Evolutionary conservation across 1,140 invertebrate species (phyloP).

Genomic region (Panulirus ornatus): DNA sequence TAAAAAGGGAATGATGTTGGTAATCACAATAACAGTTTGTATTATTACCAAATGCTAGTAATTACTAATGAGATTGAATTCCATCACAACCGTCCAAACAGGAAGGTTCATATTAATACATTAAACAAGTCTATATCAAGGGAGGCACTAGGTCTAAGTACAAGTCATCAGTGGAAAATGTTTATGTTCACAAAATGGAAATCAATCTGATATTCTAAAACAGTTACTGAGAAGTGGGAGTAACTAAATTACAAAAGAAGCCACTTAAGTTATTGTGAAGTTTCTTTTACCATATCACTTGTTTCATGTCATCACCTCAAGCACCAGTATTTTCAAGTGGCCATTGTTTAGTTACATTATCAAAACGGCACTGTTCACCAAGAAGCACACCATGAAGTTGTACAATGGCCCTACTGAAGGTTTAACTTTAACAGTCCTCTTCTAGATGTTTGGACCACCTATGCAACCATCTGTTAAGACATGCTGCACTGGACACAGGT

Average conservation of each 20-base stretch:
- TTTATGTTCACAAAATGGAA: constrained; percentile 67
- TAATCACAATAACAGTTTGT: constrained; percentile 53
- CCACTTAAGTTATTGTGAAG: constrained; percentile 62
- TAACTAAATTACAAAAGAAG: constrained; percentile 71
- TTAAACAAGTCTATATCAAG: constrained; percentile 47
- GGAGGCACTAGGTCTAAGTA: constrained; percentile 68
- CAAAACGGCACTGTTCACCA: constrained; percentile 32
- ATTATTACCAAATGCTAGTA: constrained; percentile 50
- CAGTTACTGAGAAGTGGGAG: constrained; percentile 54
- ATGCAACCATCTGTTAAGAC: constrained; percentile 40
- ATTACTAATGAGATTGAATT: constrained; percentile 57
- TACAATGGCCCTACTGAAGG: constrained; percentile 49
- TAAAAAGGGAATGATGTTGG: constrained; percentile 63
- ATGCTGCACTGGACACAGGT: constrained; percentile 48
- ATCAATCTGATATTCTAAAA: constrained; percentile 61
- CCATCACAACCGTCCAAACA: constrained; percentile 57
- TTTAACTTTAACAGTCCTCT: constrained; percentile 31
- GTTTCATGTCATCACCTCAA: constrained; percentile 53
- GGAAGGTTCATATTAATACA: constrained; percentile 50
- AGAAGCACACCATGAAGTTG: constrained; percentile 51
- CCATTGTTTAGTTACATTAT: constrained; percentile 30
- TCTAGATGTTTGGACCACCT: constrained; percentile 53
- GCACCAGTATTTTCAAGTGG: constrained; percentile 65
- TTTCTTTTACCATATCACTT: constrained; percentile 50
- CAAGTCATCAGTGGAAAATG: constrained; percentile 55